Conservation (phyloP, 1,140 invertebrate genomes). For the Metopolophium dirhodum region DNA sequence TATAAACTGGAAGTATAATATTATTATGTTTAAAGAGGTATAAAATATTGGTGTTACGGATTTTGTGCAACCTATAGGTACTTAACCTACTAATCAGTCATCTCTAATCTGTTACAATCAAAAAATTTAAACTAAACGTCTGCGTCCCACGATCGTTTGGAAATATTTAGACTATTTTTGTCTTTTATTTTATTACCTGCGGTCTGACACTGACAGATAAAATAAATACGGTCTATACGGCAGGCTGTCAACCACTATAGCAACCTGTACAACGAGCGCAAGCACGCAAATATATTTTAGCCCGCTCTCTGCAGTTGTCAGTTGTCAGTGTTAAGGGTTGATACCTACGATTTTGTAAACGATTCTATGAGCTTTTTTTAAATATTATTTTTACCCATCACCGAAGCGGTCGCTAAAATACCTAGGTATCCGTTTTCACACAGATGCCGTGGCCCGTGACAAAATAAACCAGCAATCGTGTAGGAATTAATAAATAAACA, state of each 20-base stretch:
- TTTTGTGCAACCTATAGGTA: not conserved
- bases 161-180: not conserved
- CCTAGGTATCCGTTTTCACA: too few species aligned
- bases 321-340: not conserved
- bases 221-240: not conserved
- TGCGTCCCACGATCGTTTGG: not conserved
- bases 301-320: not conserved
- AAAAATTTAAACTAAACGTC: not conserved
- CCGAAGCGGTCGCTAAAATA: too few species aligned
- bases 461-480: not conserved
- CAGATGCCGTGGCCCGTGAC: not conserved
- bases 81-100: too few species aligned
- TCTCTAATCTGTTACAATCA: not conserved
- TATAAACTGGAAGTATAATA: too few species aligned
- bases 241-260: not conserved
- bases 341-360: not conserved
- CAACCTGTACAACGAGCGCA: not conserved
- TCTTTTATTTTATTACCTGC: not conserved
- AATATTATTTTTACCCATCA: not conserved
- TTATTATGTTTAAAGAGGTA: not conserved
- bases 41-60: not conserved
- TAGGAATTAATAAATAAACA: not conserved
- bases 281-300: slow-evolving; percentile 2
- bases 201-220: not conserved
- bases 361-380: not conserved